Evolutionary conservation across 1,140 invertebrate species (phyloP), one percentile per base, ranked within the genome.

Genomic region (Zelostemma sp.): DNA sequence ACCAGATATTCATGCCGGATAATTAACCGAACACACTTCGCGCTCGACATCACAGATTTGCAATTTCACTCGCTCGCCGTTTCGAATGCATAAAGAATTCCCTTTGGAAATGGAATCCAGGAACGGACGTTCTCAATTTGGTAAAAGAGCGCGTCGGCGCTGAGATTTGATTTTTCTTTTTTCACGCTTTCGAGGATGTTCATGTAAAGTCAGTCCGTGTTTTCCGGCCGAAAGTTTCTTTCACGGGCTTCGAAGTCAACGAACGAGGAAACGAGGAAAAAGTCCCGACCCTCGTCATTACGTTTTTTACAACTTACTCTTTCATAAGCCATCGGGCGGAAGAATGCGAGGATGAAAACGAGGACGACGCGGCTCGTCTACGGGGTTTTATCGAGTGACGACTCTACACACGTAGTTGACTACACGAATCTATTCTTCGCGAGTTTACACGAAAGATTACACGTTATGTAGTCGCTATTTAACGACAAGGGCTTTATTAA

Each of bases 171-270:
- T 41, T 41, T 8, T 8, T 8, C 21, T 25, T 41, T 41, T 41
- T 15, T 15, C 40, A 1, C 1, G n/a, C 6, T 41, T 41, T 41
- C 6, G 40, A 25, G 21, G 14, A 41, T 15, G 40, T 41, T 41
- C 51, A 55, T 43, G 18, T 15, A 25, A 43, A 28, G 11, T 38
- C 28, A 21, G 35, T 43, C 28, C 18, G 11, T 40, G 41, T 55
- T 55, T 55, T 55, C 51, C 51, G 38, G 31, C 25, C 51, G 51
- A 55, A 55, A 55, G 51, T 55, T 55, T 45, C 51, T 55, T 55
- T 43, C 8, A 21, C 51, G n/a, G 28, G 33, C 28, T 8, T 12
- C 40, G 17, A 40, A 55, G 33, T 41, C 51, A 45, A 21, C 12
- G 40, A 11, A 25, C 14, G 51, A 43, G 51, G 40, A 55, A 55